A percentile compares a stretch with the other conserved stretches of the same genome.
phyloP scores from a whole-genome alignment of 2,113 vertebrate species.

The Aviceda subcristata region DNA sequence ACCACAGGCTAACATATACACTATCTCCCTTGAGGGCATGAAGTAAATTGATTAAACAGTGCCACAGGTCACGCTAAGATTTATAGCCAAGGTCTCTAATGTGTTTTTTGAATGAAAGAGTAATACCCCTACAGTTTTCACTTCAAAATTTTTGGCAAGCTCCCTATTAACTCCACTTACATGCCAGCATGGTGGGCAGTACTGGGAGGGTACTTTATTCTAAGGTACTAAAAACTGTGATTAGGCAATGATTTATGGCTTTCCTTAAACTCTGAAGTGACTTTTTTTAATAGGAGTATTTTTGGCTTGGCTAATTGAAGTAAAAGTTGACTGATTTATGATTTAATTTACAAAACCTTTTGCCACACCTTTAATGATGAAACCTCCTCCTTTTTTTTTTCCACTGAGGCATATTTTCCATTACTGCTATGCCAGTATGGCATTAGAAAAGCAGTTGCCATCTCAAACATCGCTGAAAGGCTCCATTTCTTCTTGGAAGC shows the following conservation, averaged over 20 bases:
- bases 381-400: slow-evolving; percentile 34
- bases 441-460: slow-evolving; percentile 46
- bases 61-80: background rate
- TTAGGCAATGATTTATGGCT: slow-evolving; percentile 56
- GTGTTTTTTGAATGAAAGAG: slow-evolving; percentile 42
- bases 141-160: slow-evolving; percentile 6
- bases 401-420: slow-evolving; percentile 65
- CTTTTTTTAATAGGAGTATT: slow-evolving; percentile 43
- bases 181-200: background rate
- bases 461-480: slow-evolving; percentile 57
- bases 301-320: slow-evolving; percentile 68
- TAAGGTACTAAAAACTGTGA: slow-evolving; percentile 43
- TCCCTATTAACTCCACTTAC: background rate
- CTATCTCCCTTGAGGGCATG: background rate
- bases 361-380: slow-evolving; percentile 58
- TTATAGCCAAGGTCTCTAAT: slow-evolving; percentile 36
- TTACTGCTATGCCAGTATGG: slow-evolving; percentile 22
- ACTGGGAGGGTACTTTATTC: background rate
- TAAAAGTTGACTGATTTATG: slow-evolving; percentile 70
- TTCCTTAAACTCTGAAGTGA: slow-evolving; percentile 46
- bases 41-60: slow-evolving; percentile 26
- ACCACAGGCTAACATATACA: background rate
- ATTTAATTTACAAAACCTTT: slow-evolving; percentile 68
- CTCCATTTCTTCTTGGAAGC: slow-evolving; percentile 49
- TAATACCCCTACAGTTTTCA: slow-evolving; percentile 8